Base-by-base conservation (phyloP, 92 coral and sea anemone genomes). In the Epizoanthus fatuus region DNA sequence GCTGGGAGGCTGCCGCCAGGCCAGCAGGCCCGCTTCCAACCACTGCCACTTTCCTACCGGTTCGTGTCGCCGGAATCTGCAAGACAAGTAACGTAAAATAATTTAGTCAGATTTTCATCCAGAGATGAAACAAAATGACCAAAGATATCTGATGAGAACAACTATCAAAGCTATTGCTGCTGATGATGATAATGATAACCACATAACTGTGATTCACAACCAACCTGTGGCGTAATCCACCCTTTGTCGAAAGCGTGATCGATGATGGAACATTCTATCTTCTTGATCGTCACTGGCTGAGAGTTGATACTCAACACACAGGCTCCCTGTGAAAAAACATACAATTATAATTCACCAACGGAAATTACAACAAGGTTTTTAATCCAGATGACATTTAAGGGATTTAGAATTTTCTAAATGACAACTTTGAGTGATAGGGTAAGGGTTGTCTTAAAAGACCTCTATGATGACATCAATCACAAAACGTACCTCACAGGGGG, bases 11-110 rank as follows among this genome's bases (percentile, higher is more conserved):
- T 0, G 99, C 99, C 2, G 99, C 96, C 14, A 96, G 91, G 35
- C 99, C 99, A 0, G 99, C 95, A 0, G 99, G 99, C 1, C 99
- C 99, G 69, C 99, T 96, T n/a, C 99, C 99, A 25, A 96, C 76
- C 7, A 96, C 78, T 55, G 99, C 99, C 35, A 96, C 88, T 63
- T 85, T 89, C 68, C 92, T 95, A 12, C 92, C 95, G 1, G 99
- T 96, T 51, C 98, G 92, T 45, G 80, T 86, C 3, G 87, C 69
- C 4, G 99, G 99, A 45, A 93, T 86, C 99, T 96, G 80, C 4
- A 81, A 55, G 3, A 19, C n/a, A 6, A 16, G 38, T n/a, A 74
- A 45, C 16, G 37, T 6, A 8, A 49, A 10, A 1, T 47, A 8
- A 49, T 1, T 49, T 49, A 49, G 32, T 39, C 55, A 55, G 81